phyloP scores from a whole-genome alignment of 2,888 invertebrate species.

The Schizotus pectinicornis region DNA sequence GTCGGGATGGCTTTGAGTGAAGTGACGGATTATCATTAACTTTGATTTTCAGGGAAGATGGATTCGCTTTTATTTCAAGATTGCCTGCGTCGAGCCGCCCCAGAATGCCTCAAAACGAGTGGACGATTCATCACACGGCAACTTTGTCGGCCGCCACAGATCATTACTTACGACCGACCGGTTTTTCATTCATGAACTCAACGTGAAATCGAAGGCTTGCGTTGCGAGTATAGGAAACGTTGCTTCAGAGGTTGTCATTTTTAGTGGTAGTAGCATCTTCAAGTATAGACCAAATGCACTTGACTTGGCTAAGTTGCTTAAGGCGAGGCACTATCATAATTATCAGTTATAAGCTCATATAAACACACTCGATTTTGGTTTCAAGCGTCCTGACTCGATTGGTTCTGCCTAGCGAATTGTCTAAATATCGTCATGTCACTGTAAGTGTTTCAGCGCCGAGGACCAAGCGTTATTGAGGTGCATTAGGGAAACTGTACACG shows the following conservation, averaged over 20 bases:
- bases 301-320: conserved; percentile 46
- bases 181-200: conserved; percentile 25
- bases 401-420: background rate
- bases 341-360: conserved; percentile 67
- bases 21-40: background rate
- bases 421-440: conserved; percentile 11
- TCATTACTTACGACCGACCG: conserved; percentile 21
- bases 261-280: background rate
- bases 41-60: conserved; percentile 1
- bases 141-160: conserved; percentile 26
- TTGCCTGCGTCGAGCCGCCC: background rate
- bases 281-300: conserved; percentile 39
- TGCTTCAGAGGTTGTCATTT: conserved; percentile 2
- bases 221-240: conserved; percentile 12
- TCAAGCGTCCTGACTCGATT: conserved; percentile 30
- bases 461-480: background rate
- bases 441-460: background rate
- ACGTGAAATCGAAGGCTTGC: conserved; percentile 25
- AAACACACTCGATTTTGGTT: conserved; percentile 60
- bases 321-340: conserved; percentile 66
- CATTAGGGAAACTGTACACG: conserved; percentile 1
- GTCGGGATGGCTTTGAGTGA: too few relatives aligned
- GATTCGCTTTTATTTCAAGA: too few relatives aligned
- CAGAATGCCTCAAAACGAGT: background rate
- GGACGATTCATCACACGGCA: conserved; percentile 14